A percentile compares a stretch with the other conserved stretches of the same genome.
Conservation (phyloP, 2,797 vertebrate genomes). For the Varecia variegata region DNA sequence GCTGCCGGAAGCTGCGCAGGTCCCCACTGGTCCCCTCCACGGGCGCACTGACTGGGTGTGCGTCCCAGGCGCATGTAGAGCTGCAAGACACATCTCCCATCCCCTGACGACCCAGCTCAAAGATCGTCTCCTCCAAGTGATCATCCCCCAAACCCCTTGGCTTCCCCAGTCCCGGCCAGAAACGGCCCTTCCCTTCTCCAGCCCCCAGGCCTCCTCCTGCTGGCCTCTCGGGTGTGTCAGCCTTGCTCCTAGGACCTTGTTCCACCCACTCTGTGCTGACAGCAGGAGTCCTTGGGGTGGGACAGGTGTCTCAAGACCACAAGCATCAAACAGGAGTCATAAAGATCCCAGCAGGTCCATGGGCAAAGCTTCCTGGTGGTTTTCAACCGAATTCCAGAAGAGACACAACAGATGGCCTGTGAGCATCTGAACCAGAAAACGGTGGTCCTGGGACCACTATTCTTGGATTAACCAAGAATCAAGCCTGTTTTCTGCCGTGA, state of each 20-base stretch:
- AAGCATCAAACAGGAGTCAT: not conserved
- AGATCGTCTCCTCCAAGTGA: not conserved
- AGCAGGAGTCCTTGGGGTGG: not conserved
- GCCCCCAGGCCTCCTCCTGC: too few species aligned
- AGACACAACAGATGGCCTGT: not conserved
- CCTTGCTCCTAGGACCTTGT: not conserved
- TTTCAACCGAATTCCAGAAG: not conserved
- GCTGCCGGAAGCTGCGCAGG: not conserved
- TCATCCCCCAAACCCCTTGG: not conserved
- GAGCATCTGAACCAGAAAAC: accelerated
- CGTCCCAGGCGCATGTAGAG: not conserved
- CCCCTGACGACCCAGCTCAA: not conserved
- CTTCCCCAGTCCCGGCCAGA: not conserved
- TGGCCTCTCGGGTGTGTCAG: not conserved
- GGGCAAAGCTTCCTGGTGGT: not conserved
- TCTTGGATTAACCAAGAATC: not conserved
- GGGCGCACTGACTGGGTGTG: accelerated
- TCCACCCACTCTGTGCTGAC: too few species aligned
- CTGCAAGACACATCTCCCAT: accelerated
- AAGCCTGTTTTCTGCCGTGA: not conserved
- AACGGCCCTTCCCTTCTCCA: not conserved
- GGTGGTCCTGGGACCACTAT: not conserved
- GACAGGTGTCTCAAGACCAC: not conserved
- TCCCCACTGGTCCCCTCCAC: accelerated
- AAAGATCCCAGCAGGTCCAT: too few species aligned